Evolutionary conservation across 2,113 vertebrate genomes (phyloP), one percentile per base, ranked within the genome.

Genomic region (Garra rufa): DNA sequence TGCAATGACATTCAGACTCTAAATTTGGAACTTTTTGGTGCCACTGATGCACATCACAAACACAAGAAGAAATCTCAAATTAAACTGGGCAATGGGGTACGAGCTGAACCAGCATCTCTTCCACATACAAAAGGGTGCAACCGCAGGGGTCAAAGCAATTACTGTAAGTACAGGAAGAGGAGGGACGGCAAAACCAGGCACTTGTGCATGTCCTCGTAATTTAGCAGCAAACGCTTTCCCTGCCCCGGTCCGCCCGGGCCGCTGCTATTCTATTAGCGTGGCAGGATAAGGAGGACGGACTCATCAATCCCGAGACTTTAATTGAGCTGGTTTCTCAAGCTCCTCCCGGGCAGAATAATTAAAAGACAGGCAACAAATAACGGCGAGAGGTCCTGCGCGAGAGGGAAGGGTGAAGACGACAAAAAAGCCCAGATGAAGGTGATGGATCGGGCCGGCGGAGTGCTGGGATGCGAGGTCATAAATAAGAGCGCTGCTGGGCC

Each of bases 61-160:
- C 46, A 9, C 0, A 4, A 38, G 30, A 34, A 14, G 38, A 70
- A 70, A 70, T 41, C 34, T 55, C 74, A 50, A 30, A 55, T 76
- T 55, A 76, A 38, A 76, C 74, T 52, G 74, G 28, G 9, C 48
- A 30, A 48, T 9, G 71, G 24, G 24, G 73, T 75, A 48, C 24
- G 50, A 30, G 26, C 52, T 41, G 48, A 59, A 38, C 11, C 52
- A 77, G 76, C 52, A 77, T 77, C 30, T 59, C 48, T 76, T 76
- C 48, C 28, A 8, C 73, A 74, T 67, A 13, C 69, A 69, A 19
- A 24, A 74, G 52, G 24, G 55, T 48, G 70, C 59, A 13, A 65
- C 70, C 5, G 41, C 8, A 77, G 71, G 70, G 85, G 80, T 82
- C 73, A 86, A 76, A 50, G 43, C 71, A 86, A 86, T 86, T 86